Evolutionary conservation across 2,797 vertebrate genomes (phyloP), one percentile per base, ranked within the genome.

Genomic region (Tauraco hartlaubi): DNA sequence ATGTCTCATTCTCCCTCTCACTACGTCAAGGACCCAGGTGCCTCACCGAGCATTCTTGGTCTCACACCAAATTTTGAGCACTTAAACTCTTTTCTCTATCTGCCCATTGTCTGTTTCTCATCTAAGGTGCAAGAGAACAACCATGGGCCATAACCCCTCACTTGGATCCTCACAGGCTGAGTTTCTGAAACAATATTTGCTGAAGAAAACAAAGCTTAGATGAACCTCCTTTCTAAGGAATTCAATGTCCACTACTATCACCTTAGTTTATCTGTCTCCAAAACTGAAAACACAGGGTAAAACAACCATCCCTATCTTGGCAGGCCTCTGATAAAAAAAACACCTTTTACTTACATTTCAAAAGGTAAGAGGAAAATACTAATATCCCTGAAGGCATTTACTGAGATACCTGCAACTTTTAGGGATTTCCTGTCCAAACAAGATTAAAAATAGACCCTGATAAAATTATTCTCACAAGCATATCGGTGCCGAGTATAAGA

Each of bases 331-430:
- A 71, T 78, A 92, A 84, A 93, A 49, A 67, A 90, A 89, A 80
- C 48, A 61, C n/a, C 19, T 88, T 96, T 86, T 63, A 75, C 67
- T 80, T 78, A 26, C 54, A 52, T 95, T 97, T 95, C 77, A 58
- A 56, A 86, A 96, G 91, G 68, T 94, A 93, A 93, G 52, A 67
- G 54, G 54, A 87, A 95, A 94, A 88, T 55, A 91, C 39, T 75
- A 82, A 84, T 71, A 92, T 35, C 66, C 76, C 91, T 85, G 61
- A 77, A 90, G 69, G 74, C 48, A 77, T n/a, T 84, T 87, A 48
- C 23, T 19, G 37, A 83, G 51, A 90, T 84, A 88, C 48, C 52
- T 94, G 68, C n/a, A 81, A 74, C 54, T 91, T 90, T 35, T 2
- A 85, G 25, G 88, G 31, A 67, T 52, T 80, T 92, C 52, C 59